phyloP scores from a whole-genome alignment of 2,888 invertebrate genomes.

The Eurytoma californica region DNA sequence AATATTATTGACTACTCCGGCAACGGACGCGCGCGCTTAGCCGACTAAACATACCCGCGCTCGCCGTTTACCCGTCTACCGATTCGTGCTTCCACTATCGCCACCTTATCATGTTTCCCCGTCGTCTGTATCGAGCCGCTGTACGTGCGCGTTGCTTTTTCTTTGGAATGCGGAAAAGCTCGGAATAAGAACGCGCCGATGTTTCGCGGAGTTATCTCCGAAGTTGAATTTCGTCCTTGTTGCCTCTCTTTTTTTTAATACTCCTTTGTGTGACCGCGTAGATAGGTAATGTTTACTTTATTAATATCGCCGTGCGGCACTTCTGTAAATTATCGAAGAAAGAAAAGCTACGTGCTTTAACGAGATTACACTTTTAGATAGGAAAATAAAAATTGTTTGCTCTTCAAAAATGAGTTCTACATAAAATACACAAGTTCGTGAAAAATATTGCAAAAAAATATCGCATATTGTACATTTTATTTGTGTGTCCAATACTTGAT shows the following conservation, averaged over 20 bases:
- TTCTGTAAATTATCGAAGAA: too few species aligned
- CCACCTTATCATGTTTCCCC: conserved; percentile 22
- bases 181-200: background rate
- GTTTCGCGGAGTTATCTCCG: background rate
- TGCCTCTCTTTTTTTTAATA: background rate
- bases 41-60: conserved; percentile 24
- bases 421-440: too few species aligned
- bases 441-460: too few species aligned
- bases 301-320: too few species aligned
- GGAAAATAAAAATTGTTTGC: too few species aligned
- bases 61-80: conserved; percentile 1
- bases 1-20: conserved; percentile 37
- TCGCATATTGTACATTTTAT: too few species aligned
- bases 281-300: too few species aligned
- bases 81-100: conserved; percentile 23
- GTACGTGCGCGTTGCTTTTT: background rate
- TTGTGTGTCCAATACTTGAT: too few species aligned
- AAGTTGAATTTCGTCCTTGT: background rate
- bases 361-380: too few species aligned
- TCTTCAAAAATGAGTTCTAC: too few species aligned
- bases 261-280: too few species aligned
- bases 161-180: background rate
- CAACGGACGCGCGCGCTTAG: background rate
- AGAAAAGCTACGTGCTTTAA: too few species aligned
- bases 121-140: background rate